Base-by-base conservation (phyloP, 2,113 vertebrate species). In the Myotis lucifugus region DNA sequence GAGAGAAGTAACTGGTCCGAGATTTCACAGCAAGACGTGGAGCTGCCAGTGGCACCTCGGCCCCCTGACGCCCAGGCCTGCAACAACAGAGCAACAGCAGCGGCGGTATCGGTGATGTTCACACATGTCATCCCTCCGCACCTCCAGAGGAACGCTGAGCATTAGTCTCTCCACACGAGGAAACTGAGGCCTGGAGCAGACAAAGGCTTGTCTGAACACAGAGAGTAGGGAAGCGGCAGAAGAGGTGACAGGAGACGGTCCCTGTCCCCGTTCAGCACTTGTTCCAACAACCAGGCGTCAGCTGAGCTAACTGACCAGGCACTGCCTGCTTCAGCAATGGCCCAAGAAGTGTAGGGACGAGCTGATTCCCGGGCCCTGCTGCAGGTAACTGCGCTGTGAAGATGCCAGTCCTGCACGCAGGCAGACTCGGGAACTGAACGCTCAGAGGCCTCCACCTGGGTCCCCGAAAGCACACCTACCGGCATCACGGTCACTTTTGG, bases 81-180 rank as follows among this genome's bases (percentile, higher is more conserved):
- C 8, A 5, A 14, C 1, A 7, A 56, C 14, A 29, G 27, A 42
- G 25, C 1, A 6, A 2, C 23, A 29, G 3, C 1, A 12, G 1
- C 1, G 5, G 15, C 0, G 14, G 6, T 2, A 19, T 1, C 0
- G 6, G 0, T 6, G 6, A 32, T 0, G 2, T 34, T 34, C 50
- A 32, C 5, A 9, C 19, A 4, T 0, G 1, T 34, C 5, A 0
- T 23, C 15, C 5, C 21, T 7, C 18, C 0, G 18, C n/a, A 12
- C 8, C 74, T 32, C 0, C 3, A 21, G 32, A 5, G 46, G 1
- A 4, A 6, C 6, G 34, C 15, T 32, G 27, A 40, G 67, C 27
- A 25, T n/a, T 18, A 1, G 34, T 29, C 29, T 19, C 15, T 32
- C 17, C 25, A 3, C 5, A 0, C 0, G 8, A 70, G 34, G 46